Evolutionary conservation across 2,113 vertebrate species (phyloP), one percentile per base, ranked within the genome.

Genomic region (Labrus mixtus): DNA sequence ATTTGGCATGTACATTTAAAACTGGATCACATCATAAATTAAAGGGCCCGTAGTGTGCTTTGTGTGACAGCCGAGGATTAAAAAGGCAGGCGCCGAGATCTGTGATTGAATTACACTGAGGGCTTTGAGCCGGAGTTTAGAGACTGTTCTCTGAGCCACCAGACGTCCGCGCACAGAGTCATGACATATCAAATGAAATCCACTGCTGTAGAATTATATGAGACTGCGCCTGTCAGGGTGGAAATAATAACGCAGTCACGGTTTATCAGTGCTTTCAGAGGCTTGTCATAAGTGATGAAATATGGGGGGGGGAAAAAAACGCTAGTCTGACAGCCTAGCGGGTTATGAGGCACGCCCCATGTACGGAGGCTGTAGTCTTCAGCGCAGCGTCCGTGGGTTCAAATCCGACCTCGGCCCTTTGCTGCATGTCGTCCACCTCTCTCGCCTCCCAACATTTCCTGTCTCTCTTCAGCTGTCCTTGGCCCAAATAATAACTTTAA

Each of bases 171-270:
- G 53, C 76, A 7, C 56, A 37, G 56, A 69, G 73, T 86, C 66
- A 65, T 25, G 67, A 83, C 70, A 85, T 54, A 73, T 69, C 72
- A 73, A 90, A 90, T 87, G 57, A 83, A 81, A 89, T 73, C 57
- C 75, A 45, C 72, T 43, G 54, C 81, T 75, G 73, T 73, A 64
- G 73, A 90, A 90, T 33, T 87, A 87, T 87, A 90, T 88, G 81
- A 87, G 74, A 70, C 72, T 68, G 73, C 4, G 29, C 64, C 76
- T 87, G 88, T 89, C 82, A 82, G 77, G 66, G 80, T 39, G 76
- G 80, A 84, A 90, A 89, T 88, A 87, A 90, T 89, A 86, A 81
- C 25, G 67, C 78, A 87, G 85, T 84, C 81, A 80, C 67, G 82
- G 76, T 79, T 91, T 89, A 92, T 82, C 83, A 69, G 83, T 3